Percentiles rank a stretch among this genome's conserved stretches.
Conservation (phyloP, 2,888 invertebrate species). For the Halocaridina rubra region DNA sequence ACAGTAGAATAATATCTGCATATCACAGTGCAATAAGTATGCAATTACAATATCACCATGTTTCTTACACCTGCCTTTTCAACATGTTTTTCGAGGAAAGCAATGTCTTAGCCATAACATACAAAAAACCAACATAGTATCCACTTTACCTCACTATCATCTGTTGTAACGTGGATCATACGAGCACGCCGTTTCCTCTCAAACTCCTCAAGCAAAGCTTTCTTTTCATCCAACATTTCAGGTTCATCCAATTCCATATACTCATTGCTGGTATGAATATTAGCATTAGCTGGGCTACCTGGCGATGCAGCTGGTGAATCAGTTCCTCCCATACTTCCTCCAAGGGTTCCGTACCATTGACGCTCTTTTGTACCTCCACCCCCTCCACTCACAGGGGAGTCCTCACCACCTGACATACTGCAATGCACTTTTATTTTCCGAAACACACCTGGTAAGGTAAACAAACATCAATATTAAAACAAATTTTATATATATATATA, state of each 20-base stretch:
- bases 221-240: conserved; percentile 87
- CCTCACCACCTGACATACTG: conserved; percentile 52
- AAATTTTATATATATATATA: too few species aligned
- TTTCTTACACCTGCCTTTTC: too few species aligned
- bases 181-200: conserved; percentile 92
- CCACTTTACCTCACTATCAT: conserved; percentile 85
- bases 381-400: conserved; percentile 17
- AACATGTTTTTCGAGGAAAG: too few species aligned
- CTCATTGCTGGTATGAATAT: conserved; percentile 59
- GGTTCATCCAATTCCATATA: conserved; percentile 75
- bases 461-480: too few species aligned
- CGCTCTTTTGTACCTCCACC: conserved; percentile 22
- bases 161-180: conserved; percentile 96
- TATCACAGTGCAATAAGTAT: too few species aligned
- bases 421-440: too few species aligned
- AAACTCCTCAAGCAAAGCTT: conserved; percentile 93
- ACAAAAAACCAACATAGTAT: too few species aligned
- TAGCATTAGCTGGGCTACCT: conserved; percentile 44
- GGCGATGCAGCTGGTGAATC: conserved; percentile 35
- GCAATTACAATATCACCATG: too few species aligned
- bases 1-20: too few species aligned
- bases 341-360: conserved; percentile 45
- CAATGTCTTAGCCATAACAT: too few species aligned
- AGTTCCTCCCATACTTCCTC: not conserved
- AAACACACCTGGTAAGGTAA: too few species aligned